Conservation (phyloP, 2,113 vertebrate species). For the Heptranchias perlo region DNA sequence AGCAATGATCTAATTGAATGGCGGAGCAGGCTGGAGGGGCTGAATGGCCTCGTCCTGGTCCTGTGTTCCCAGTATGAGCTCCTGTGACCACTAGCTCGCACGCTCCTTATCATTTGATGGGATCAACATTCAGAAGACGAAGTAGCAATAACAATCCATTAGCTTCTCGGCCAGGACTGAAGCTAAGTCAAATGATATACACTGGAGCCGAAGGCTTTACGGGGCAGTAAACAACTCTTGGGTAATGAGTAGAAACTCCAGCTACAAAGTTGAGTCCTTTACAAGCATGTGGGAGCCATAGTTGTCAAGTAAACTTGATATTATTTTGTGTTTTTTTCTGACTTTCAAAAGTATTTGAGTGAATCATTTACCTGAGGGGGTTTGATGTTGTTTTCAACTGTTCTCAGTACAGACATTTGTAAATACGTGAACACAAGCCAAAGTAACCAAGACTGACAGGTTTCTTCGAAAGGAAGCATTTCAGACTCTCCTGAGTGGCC, state of each 20-base stretch:
- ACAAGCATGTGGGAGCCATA: background rate
- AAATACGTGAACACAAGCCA: no score
- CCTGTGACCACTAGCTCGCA: background rate
- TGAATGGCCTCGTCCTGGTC: background rate
- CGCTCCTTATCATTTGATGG: background rate
- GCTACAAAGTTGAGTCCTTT: background rate
- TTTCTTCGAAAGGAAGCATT: background rate
- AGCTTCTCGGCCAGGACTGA: background rate
- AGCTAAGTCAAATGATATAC: background rate
- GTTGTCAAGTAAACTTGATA: background rate
- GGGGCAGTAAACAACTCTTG: background rate
- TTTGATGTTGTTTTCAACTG: background rate
- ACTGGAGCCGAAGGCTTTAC: constrained; percentile 5
- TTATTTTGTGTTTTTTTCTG: background rate
- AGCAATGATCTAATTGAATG: background rate
- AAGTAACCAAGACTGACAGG: background rate
- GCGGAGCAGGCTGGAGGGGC: background rate
- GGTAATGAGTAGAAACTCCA: background rate
- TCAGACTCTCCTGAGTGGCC: background rate
- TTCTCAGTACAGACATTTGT: background rate
- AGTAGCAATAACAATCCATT: background rate
- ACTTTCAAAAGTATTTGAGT: background rate
- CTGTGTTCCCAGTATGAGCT: background rate
- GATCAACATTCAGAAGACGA: background rate
- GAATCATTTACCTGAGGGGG: constrained; percentile 14